A percentile compares a stretch with the other conserved stretches of the same genome.
phyloP scores from a whole-genome alignment of 2,113 vertebrate genomes.

The Daubentonia madagascariensis region DNA sequence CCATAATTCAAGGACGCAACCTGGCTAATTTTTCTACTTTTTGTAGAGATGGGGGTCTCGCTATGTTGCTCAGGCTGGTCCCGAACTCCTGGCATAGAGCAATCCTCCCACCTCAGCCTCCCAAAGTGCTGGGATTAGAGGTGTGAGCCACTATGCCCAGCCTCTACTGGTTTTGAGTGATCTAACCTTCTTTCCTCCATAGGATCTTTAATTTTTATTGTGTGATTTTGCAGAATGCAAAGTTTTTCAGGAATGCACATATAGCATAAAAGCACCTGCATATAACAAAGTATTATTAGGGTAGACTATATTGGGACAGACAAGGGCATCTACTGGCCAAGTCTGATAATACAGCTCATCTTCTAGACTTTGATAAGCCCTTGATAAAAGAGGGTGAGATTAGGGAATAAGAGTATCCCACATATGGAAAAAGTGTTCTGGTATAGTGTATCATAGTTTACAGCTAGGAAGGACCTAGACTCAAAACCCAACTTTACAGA shows the following conservation, averaged over 20 bases:
- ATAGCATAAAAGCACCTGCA: not conserved
- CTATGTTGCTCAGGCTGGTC: too few relatives aligned
- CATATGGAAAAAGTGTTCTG: not conserved
- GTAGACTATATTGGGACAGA: not conserved
- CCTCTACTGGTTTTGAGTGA: not conserved
- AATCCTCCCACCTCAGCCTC: too few relatives aligned
- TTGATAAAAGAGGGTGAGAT: not conserved
- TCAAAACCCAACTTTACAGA: not conserved
- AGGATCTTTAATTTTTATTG: not conserved
- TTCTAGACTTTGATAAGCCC: not conserved
- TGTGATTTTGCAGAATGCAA: not conserved
- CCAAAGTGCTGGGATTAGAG: too few relatives aligned
- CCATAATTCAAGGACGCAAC: not conserved
- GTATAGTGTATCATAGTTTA: not conserved
- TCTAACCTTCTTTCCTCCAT: not conserved
- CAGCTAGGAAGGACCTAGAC: not conserved
- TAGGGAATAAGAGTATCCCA: not conserved
- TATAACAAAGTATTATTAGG: not conserved
- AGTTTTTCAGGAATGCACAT: not conserved
- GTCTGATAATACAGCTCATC: not conserved
- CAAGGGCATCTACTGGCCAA: not conserved
- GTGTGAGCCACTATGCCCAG: too few relatives aligned
- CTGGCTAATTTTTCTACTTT: too few relatives aligned
- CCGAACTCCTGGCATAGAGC: too few relatives aligned
- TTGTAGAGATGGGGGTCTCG: not conserved